Evolutionary conservation across 2,113 vertebrate species (phyloP).

Genomic region (Pao palembangensis): DNA sequence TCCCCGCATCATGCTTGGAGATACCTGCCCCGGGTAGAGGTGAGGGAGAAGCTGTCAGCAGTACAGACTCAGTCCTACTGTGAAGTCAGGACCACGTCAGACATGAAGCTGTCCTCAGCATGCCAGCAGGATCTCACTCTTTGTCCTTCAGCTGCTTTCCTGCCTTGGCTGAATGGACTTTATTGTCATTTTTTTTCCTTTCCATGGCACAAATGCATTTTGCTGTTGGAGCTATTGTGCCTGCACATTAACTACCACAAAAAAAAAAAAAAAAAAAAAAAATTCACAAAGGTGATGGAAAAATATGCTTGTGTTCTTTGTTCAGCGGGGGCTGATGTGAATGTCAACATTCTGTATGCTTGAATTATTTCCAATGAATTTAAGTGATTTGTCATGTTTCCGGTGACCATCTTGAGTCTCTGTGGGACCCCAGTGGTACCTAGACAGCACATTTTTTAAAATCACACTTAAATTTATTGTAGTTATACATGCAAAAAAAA

Average conservation of each 20-base stretch:
- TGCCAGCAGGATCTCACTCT: constrained; percentile 58
- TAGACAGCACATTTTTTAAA: not conserved
- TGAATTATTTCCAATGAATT: constrained; percentile 6
- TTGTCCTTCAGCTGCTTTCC: constrained; percentile 55
- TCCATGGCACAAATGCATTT: constrained; percentile 8
- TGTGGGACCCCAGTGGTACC: not conserved
- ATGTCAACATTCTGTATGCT: not conserved
- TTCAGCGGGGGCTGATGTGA: not conserved
- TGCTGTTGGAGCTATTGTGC: not conserved
- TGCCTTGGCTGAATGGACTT: constrained; percentile 16
- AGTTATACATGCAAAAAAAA: not conserved
- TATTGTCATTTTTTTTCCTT: constrained; percentile 5
- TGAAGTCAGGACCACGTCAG: constrained; percentile 69
- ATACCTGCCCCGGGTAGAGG: constrained; percentile 30
- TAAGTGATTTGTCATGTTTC: not conserved
- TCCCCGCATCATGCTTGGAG: not conserved
- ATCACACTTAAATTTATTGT: not conserved
- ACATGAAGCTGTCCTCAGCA: constrained; percentile 68
- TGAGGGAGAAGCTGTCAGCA: constrained; percentile 48
- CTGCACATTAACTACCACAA: not conserved
- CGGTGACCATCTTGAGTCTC: constrained; percentile 6
- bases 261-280: not conserved
- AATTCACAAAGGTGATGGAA: not conserved
- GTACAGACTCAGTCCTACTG: constrained; percentile 60
- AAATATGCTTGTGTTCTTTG: not conserved